phyloP scores from a whole-genome alignment of 2,888 invertebrate species.

The Hyles lineata region DNA sequence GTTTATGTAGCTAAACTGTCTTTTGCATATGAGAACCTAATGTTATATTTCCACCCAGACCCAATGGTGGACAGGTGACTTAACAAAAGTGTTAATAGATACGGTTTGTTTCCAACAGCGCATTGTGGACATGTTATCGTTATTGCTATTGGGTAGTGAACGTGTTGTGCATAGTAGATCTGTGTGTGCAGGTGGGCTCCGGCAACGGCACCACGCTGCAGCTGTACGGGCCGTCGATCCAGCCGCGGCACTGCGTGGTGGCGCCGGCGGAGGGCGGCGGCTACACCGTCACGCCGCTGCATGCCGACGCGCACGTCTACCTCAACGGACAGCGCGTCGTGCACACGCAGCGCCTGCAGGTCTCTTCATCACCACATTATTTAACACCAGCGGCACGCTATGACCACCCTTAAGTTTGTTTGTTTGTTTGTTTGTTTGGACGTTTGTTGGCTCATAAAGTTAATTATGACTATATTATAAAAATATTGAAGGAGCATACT shows the following conservation, averaged over 20 bases:
- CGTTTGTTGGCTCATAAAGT: too few species aligned
- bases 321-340: conserved; percentile 96
- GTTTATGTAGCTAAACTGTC: too few species aligned
- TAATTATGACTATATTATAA: background rate
- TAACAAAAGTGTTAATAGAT: too few species aligned
- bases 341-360: conserved; percentile 96
- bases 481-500: background rate
- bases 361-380: conserved; percentile 48
- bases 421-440: too few species aligned
- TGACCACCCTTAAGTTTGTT: too few species aligned
- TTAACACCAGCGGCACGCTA: background rate
- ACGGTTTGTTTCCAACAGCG: too few species aligned
- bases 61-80: too few species aligned
- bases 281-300: conserved; percentile 96
- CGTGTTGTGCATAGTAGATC: background rate
- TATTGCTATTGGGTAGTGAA: background rate
- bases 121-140: background rate
- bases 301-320: conserved; percentile 96
- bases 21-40: too few species aligned
- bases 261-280: conserved; percentile 96
- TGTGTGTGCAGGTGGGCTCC: conserved; percentile 86
- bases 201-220: conserved; percentile 92
- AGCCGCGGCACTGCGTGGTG: conserved; percentile 97
- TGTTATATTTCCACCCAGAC: too few species aligned
- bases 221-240: conserved; percentile 95